Conservation (phyloP, 2,113 vertebrate genomes). For the Promerops cafer region DNA sequence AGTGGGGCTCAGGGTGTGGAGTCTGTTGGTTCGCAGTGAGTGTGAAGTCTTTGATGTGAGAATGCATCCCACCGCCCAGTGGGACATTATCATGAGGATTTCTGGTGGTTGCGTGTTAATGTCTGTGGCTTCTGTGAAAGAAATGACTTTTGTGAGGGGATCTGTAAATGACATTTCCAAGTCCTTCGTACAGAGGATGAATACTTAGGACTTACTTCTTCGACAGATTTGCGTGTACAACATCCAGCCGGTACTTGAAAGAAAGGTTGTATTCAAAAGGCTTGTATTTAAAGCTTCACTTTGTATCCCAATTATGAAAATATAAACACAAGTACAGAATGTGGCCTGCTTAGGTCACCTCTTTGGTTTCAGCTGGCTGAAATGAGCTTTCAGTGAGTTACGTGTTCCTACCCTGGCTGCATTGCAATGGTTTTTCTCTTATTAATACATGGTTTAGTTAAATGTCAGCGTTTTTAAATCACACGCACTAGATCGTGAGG, state of each 20-base stretch:
- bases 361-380: background rate
- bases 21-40: accelerated
- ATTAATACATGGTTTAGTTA: accelerated
- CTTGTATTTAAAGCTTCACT: background rate
- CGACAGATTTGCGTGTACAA: background rate
- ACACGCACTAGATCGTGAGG: background rate
- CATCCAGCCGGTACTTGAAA: accelerated
- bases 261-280: background rate
- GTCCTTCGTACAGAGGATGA: background rate
- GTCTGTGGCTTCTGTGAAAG: background rate
- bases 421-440: background rate
- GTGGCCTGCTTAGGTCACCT: background rate
- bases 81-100: background rate
- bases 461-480: background rate
- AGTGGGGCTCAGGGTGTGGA: accelerated
- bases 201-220: background rate
- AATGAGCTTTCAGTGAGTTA: background rate
- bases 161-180: background rate
- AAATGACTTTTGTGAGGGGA: background rate
- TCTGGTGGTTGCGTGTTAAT: background rate
- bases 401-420: background rate
- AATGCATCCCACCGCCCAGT: accelerated
- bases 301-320: background rate
- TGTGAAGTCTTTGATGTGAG: background rate
- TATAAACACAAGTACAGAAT: background rate